A percentile compares a stretch with the other conserved stretches of the same genome.
These are phyloP conservation scores for Gasterosteus aculeatus DNA, from an alignment of 2,113 vertebrate genomes.

Conservation along the genomic window DNA sequence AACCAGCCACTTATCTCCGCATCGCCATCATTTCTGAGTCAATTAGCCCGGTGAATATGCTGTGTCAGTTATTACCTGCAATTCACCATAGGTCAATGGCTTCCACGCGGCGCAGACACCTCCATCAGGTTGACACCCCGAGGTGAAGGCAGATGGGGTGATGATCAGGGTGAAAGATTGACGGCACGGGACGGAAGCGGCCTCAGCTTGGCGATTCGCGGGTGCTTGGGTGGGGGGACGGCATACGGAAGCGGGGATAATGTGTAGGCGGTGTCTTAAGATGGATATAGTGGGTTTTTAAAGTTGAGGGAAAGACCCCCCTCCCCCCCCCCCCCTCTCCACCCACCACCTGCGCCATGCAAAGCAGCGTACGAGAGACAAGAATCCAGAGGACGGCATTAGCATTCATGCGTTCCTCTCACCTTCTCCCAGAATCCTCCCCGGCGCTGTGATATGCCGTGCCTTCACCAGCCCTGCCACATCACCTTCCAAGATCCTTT, in stretches of 20 bases:
- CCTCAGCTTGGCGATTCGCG: slow-evolving; percentile 34
- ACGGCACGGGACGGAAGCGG: slow-evolving; percentile 21
- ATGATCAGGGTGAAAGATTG: slow-evolving; percentile 41
- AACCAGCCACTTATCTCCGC: slow-evolving; percentile 49
- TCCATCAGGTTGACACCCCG: slow-evolving; percentile 33
- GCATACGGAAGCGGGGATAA: slow-evolving; percentile 17
- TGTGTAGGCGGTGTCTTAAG: slow-evolving; percentile 34
- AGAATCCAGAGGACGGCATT: slow-evolving; percentile 63
- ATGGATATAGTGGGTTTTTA: slow-evolving; percentile 30
- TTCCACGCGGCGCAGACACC: slow-evolving; percentile 20
- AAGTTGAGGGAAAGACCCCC: slow-evolving; percentile 26
- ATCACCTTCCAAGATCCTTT: slow-evolving; percentile 54
- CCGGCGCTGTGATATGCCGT: slow-evolving; percentile 47
- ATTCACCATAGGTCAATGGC: slow-evolving; percentile 52
- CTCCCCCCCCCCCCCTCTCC: not conserved
- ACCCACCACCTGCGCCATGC: not conserved
- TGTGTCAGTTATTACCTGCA: slow-evolving; percentile 62
- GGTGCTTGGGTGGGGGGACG: not conserved
- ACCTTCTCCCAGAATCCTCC: slow-evolving; percentile 33
- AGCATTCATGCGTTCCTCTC: slow-evolving; percentile 59
- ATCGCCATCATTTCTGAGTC: slow-evolving; percentile 53
- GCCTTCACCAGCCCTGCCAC: slow-evolving; percentile 47
- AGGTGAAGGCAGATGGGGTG: slow-evolving; percentile 21
- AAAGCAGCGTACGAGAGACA: slow-evolving; percentile 53
- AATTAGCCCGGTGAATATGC: slow-evolving; percentile 67